phyloP scores from a whole-genome alignment of 2,797 vertebrate genomes.

The Moxostoma hubbsi region DNA sequence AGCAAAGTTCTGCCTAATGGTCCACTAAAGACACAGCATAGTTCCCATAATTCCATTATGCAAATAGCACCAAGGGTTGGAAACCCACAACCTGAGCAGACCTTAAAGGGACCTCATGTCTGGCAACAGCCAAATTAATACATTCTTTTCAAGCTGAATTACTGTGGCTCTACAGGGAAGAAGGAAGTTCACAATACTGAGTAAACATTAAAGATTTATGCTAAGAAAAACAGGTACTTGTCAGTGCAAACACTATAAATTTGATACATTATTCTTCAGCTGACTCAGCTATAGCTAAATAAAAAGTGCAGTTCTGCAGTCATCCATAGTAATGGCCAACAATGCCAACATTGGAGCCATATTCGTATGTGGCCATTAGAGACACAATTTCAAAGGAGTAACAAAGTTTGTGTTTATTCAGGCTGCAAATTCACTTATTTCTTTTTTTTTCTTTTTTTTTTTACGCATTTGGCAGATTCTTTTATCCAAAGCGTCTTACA shows the following conservation, averaged over 20 bases:
- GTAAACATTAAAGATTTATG: conserved; percentile 1
- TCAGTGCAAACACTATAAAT: neutral
- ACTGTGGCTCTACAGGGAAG: neutral
- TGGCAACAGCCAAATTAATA: conserved; percentile 80
- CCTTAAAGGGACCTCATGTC: conserved; percentile 72
- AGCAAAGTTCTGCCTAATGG: conserved; percentile 88
- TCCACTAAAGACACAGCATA: conserved; percentile 86
- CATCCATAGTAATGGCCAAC: neutral
- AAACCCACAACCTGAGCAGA: conserved; percentile 81
- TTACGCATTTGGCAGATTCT: too few species aligned
- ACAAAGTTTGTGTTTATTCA: neutral
- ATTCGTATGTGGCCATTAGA: neutral
- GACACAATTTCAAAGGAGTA: neutral
- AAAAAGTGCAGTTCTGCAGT: neutral
- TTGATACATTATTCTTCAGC: neutral
- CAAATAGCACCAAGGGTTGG: conserved; percentile 85
- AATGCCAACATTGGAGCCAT: neutral
- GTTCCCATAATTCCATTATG: conserved; percentile 93
- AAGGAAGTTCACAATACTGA: neutral
- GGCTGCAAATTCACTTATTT: neutral
- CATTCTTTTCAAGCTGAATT: conserved; percentile 50
- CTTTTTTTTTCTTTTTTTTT: too few species aligned
- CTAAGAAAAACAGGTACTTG: neutral
- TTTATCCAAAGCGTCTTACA: neutral
- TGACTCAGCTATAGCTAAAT: neutral